These are phyloP conservation scores for Lota lota DNA, from an alignment of 2,113 vertebrate species.

Conservation along the genomic window DNA sequence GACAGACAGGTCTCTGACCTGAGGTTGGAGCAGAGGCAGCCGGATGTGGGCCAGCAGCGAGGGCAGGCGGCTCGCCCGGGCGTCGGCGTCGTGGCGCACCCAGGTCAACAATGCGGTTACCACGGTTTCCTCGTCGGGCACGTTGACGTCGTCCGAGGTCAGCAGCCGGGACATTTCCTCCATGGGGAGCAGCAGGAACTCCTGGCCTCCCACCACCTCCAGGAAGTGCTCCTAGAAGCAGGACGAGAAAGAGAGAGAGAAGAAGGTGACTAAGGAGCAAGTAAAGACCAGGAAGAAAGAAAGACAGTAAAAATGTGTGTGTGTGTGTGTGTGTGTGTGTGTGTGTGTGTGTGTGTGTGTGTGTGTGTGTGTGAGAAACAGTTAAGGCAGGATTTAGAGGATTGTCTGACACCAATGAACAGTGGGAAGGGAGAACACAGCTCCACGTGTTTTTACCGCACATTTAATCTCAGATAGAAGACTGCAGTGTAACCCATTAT, in stretches of 20 bases:
- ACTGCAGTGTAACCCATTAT: too few species aligned
- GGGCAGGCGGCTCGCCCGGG: slow-evolving; percentile 83
- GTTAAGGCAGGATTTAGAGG: too few species aligned
- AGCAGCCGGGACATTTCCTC: slow-evolving; percentile 91
- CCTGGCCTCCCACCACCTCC: slow-evolving; percentile 94
- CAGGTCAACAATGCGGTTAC: slow-evolving; percentile 88
- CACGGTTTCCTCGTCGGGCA: slow-evolving; percentile 93
- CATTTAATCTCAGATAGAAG: too few species aligned
- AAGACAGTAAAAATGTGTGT: neutral
- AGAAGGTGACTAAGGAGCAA: neutral
- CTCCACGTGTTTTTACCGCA: too few species aligned
- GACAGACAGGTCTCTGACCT: slow-evolving; percentile 73
- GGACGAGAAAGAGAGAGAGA: neutral
- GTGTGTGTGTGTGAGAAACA: slow-evolving; percentile 73
- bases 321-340: slow-evolving; percentile 3
- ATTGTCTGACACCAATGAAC: too few species aligned
- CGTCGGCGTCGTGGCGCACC: slow-evolving; percentile 83
- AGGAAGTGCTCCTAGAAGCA: slow-evolving; percentile 88
- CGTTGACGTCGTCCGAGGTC: slow-evolving; percentile 94
- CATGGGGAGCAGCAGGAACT: slow-evolving; percentile 89
- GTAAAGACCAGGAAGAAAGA: neutral
- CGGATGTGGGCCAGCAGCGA: slow-evolving; percentile 87
- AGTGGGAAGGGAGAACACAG: too few species aligned
- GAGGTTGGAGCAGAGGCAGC: slow-evolving; percentile 90
- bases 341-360: slow-evolving; percentile 83